Conservation (phyloP, 2,113 vertebrate species). For the Cyprinodon variegatus region DNA sequence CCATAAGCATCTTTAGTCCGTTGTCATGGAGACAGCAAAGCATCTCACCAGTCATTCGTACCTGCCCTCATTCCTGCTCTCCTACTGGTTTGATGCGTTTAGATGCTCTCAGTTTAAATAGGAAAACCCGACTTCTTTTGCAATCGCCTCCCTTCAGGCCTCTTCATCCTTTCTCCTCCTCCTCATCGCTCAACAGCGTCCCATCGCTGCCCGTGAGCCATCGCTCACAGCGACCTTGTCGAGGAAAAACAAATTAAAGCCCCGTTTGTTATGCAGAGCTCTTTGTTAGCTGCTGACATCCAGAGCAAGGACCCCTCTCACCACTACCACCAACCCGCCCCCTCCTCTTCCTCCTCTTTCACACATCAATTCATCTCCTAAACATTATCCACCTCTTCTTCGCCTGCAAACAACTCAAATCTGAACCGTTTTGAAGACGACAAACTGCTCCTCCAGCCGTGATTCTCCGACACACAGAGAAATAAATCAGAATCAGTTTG, state of each 20-base stretch:
- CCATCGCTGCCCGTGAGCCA: background rate
- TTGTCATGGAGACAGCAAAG: slow-evolving; percentile 23
- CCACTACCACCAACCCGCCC: too few species aligned
- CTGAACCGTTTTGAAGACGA: slow-evolving; percentile 24
- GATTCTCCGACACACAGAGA: background rate
- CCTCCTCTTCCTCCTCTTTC: background rate
- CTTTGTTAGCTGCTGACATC: background rate
- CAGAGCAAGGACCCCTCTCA: background rate
- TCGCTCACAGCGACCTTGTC: slow-evolving; percentile 68
- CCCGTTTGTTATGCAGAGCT: slow-evolving; percentile 55
- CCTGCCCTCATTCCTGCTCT: background rate
- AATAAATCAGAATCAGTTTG: background rate
- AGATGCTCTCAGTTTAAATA: background rate
- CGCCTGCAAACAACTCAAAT: background rate
- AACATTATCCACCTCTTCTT: background rate
- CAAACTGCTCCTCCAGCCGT: background rate
- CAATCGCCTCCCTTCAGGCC: too few species aligned
- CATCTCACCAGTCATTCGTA: slow-evolving; percentile 5
- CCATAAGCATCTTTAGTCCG: slow-evolving; percentile 7
- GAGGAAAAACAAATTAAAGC: slow-evolving; percentile 71
- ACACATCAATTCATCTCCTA: slow-evolving; percentile 13
- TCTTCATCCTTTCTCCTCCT: background rate
- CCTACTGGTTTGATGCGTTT: background rate
- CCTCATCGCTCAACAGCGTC: background rate
- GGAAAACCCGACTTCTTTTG: background rate